Evolutionary conservation across 2,113 vertebrate genomes (phyloP), one percentile per base, ranked within the genome.

Genomic region (Solenodon paradoxus): DNA sequence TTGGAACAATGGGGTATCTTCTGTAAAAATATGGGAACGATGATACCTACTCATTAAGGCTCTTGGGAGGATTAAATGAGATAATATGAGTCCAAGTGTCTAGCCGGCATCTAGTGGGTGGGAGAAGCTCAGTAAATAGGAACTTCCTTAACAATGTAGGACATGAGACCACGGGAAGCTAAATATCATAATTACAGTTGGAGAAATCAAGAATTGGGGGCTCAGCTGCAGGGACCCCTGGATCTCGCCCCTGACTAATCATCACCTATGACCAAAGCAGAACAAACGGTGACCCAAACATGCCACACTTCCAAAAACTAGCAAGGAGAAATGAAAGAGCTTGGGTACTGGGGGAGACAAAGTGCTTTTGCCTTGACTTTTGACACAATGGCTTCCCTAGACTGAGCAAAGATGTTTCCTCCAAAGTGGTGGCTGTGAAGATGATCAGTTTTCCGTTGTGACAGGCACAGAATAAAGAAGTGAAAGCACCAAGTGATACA

Each of bases 51-150:
- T 96, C 66, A 66, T 95, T 97, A 92, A 64, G 40, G 93, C 42
- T 81, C 87, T 72, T 72, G 66, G 81, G 51, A 94, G 91, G 77
- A 87, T 96, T 94, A 84, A 95, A 81, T 94, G 84, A 97, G 92
- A 92, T 90, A 87, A 95, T 95, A 89, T 5, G 81, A 53, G 71
- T 61, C 88, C 20, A 88, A 49, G 69, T 45, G 59, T 88, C 71
- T 96, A 89, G 69, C 57, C 49, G 89, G 80, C 1, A 9, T 78
- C 74, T 80, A 47, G 71, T 47, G 32, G 38, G 49, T n/a, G 63
- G 77, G 32, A 96, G n/a, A 77, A 63, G n/a, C 38, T 63, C 15
- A 17, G 9, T 42, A 75, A 38, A 42, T n/a, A 85, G 22, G 45
- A 90, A 71, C 47, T 6, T 79, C 84, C 38, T 75, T 95, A 87